Percentiles rank a stretch among this genome's conserved stretches.
Conservation (phyloP, 30 jellyfish, hydroid and myxozoan genomes). For the Clytia hemisphaerica region DNA sequence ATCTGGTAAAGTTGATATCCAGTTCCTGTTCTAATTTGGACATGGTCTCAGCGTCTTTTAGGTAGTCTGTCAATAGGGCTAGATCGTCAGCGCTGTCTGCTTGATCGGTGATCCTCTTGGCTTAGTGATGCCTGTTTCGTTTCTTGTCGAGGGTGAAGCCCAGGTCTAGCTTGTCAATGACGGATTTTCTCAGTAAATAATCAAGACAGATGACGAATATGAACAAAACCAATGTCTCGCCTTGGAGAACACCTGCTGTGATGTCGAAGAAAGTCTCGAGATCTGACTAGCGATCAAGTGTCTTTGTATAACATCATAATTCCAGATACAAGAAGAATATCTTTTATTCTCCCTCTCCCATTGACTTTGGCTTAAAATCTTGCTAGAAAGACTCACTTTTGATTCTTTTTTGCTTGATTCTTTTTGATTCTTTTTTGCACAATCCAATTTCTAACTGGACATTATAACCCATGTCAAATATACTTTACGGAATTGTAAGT, state of each 20-base stretch:
- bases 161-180: conserved; percentile 8
- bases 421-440: not conserved
- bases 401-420: too few relatives aligned
- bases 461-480: too few relatives aligned
- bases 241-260: conserved; percentile 38
- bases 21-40: too few relatives aligned
- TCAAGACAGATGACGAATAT: conserved; percentile 14
- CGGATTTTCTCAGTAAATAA: conserved; percentile 21
- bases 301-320: too few relatives aligned
- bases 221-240: conserved; percentile 14
- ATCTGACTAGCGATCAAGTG: not conserved
- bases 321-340: too few relatives aligned
- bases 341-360: too few relatives aligned
- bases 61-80: conserved; percentile 21
- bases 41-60: conserved; percentile 1
- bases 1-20: too few relatives aligned
- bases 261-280: conserved; percentile 18
- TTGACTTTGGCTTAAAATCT: too few relatives aligned
- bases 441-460: too few relatives aligned
- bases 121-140: conserved; percentile 2
- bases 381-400: too few relatives aligned
- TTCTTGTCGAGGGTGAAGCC: conserved; percentile 16
- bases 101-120: conserved; percentile 26
- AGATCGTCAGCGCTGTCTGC: conserved; percentile 18
- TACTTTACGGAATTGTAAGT: too few relatives aligned